Conservation (phyloP, 2,113 vertebrate genomes). For the Cephalopterus ornatus region DNA sequence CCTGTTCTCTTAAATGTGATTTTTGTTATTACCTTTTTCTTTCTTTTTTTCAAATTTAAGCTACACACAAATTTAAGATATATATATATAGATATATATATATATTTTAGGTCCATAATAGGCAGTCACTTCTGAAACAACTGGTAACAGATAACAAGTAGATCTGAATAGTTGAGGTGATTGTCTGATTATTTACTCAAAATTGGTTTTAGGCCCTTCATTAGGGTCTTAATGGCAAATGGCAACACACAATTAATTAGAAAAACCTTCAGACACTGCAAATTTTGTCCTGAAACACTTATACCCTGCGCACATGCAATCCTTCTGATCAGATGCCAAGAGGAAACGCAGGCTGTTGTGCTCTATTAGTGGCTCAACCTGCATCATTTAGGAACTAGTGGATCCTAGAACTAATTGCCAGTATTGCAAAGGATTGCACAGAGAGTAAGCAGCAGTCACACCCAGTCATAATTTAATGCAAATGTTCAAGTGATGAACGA, state of each 20-base stretch:
- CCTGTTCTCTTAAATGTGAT: not conserved
- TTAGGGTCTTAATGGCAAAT: slow-evolving; percentile 26
- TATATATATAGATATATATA: not conserved
- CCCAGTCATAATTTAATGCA: not conserved
- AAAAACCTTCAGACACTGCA: not conserved
- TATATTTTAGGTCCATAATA: not conserved
- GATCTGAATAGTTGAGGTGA: not conserved
- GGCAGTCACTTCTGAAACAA: slow-evolving; percentile 4
- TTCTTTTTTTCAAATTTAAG: not conserved
- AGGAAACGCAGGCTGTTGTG: not conserved
- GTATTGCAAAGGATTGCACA: not conserved
- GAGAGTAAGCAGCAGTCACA: not conserved
- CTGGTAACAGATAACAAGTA: slow-evolving; percentile 13
- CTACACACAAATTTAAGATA: not conserved
- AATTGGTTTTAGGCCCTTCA: slow-evolving; percentile 4
- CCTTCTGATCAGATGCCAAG: not conserved
- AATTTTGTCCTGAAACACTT: not conserved
- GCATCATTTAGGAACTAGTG: not conserved
- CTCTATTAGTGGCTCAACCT: slow-evolving; percentile 9
- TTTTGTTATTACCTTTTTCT: not conserved
- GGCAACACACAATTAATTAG: slow-evolving; percentile 11
- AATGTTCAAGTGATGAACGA: not conserved
- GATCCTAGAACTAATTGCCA: slow-evolving; percentile 13
- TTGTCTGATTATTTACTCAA: slow-evolving; percentile 46
- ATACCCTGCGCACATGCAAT: not conserved